Percentiles rank a stretch among this genome's conserved stretches.
Conservation (phyloP, 2,113 vertebrate genomes). For the Paralichthys olivaceus region DNA sequence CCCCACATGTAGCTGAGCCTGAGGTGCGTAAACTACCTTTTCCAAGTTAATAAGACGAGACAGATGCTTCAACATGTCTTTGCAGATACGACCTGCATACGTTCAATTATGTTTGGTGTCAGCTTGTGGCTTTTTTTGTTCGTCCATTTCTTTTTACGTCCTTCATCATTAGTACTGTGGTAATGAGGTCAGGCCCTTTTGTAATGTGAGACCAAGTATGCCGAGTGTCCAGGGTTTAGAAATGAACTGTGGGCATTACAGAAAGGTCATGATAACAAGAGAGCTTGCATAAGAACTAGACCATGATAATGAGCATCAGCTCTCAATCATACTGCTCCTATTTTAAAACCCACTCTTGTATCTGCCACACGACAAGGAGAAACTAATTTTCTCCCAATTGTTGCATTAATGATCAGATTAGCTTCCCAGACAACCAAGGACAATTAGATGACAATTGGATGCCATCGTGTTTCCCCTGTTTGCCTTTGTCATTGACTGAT, state of each 20-base stretch:
- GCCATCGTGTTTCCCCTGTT: slow-evolving; percentile 50
- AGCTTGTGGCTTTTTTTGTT: slow-evolving; percentile 20
- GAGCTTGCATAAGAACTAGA: slow-evolving; percentile 30
- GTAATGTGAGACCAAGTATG: slow-evolving; percentile 39
- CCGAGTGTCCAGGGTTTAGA: slow-evolving; percentile 20
- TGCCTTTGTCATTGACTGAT: slow-evolving; percentile 61
- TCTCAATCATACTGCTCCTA: slow-evolving; percentile 25
- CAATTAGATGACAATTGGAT: slow-evolving; percentile 69
- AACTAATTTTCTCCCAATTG: slow-evolving; percentile 65
- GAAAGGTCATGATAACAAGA: slow-evolving; percentile 50
- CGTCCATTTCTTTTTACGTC: slow-evolving; percentile 14
- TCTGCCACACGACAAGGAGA: slow-evolving; percentile 42
- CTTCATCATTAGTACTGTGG: slow-evolving; percentile 28
- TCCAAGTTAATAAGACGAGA: slow-evolving; percentile 21
- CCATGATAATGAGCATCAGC: slow-evolving; percentile 43
- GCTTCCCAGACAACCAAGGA: slow-evolving; percentile 60
- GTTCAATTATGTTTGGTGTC: neutral
- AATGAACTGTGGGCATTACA: slow-evolving; percentile 26
- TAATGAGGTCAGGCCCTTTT: slow-evolving; percentile 40
- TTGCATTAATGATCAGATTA: slow-evolving; percentile 69
- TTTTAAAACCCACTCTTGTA: slow-evolving; percentile 31
- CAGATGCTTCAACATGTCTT: slow-evolving; percentile 35
- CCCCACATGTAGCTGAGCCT: slow-evolving; percentile 32
- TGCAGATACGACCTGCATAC: slow-evolving; percentile 10
- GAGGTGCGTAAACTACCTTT: slow-evolving; percentile 46